Evolutionary conservation across 2,888 invertebrate genomes (phyloP).

Genomic region (Hydrotaea diabolus): DNA sequence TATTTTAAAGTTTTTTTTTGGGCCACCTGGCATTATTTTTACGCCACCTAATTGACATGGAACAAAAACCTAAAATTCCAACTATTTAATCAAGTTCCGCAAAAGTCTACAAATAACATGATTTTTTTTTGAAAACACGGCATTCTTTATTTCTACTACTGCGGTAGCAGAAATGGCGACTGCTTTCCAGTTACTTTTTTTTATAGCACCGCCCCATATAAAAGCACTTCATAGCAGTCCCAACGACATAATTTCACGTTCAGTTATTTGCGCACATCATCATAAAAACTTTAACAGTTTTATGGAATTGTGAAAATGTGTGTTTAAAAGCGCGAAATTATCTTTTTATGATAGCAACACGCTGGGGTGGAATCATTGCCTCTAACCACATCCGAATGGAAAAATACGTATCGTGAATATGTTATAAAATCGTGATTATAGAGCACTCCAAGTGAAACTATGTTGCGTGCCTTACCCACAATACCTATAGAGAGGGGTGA

Average conservation of each 20-base stretch:
- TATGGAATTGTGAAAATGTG: constrained; percentile 38
- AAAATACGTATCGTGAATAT: constrained; percentile 21
- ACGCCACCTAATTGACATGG: too few species aligned
- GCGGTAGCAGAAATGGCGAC: too few species aligned
- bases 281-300: constrained; percentile 57
- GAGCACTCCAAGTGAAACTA: constrained; percentile 12
- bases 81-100: too few species aligned
- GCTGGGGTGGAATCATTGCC: constrained; percentile 66
- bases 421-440: constrained; percentile 28
- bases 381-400: constrained; percentile 1
- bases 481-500: neutral
- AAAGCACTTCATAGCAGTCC: too few species aligned
- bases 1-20: too few species aligned
- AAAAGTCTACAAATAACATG: too few species aligned
- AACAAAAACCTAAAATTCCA: too few species aligned
- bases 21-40: too few species aligned
- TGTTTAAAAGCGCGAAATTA: constrained; percentile 73
- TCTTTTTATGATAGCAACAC: constrained; percentile 77
- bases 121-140: too few species aligned
- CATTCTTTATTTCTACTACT: too few species aligned
- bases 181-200: too few species aligned
- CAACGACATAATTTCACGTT: neutral
- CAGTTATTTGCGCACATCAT: neutral
- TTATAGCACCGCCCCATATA: too few species aligned
- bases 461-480: neutral